phyloP scores from a whole-genome alignment of 2,797 vertebrate species.

The Thamnophis elegans region DNA sequence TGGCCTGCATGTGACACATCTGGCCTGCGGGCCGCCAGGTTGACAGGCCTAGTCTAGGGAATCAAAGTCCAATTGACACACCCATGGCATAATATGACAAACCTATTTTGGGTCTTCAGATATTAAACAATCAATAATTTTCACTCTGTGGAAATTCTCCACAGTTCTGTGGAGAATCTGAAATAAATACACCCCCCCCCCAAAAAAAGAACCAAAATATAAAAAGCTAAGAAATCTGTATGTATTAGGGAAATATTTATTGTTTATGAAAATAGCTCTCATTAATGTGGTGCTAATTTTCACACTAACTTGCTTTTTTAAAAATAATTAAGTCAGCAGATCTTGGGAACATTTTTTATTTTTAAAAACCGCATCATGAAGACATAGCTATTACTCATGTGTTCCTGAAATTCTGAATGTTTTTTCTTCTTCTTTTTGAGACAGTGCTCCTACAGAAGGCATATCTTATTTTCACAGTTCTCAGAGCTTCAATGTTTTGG shows the following conservation, averaged over 20 bases:
- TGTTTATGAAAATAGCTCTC: background rate
- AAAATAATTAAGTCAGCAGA: background rate
- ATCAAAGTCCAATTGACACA: background rate
- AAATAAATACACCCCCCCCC: background rate
- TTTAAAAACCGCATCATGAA: background rate
- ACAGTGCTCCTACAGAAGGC: background rate
- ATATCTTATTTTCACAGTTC: constrained; percentile 1
- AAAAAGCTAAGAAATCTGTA: background rate
- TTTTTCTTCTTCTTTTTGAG: background rate
- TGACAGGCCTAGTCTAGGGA: too few relatives aligned
- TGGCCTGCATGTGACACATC: too few relatives aligned
- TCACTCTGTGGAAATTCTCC: background rate
- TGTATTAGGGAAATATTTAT: background rate
- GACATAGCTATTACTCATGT: background rate
- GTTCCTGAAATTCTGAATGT: background rate
- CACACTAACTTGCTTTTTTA: background rate
- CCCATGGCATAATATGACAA: background rate
- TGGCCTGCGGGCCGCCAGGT: too few relatives aligned
- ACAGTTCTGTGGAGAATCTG: background rate
- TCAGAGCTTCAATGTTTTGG: background rate
- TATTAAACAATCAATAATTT: background rate
- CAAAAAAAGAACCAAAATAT: background rate
- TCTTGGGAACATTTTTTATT: background rate
- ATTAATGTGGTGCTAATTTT: background rate
- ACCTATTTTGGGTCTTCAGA: background rate